Conservation (phyloP, 1,140 invertebrate genomes). For the Parasteatoda tepidariorum region DNA sequence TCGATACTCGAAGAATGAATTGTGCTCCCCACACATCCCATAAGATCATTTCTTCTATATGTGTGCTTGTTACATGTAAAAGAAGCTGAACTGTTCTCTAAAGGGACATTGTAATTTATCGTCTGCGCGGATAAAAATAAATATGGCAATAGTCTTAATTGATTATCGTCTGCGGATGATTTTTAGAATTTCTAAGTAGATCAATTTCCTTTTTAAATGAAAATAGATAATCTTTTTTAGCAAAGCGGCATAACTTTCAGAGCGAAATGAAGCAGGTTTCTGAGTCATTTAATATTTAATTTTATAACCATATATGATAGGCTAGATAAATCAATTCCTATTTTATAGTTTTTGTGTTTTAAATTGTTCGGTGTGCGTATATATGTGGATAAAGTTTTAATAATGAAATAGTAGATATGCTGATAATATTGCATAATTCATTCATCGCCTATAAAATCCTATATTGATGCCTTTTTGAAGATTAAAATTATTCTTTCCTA, state of each 20-base stretch:
- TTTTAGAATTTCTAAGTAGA: not conserved
- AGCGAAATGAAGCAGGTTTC: slow-evolving; percentile 33
- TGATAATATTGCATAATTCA: no score
- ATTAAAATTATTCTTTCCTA: not conserved
- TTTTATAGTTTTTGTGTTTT: no score
- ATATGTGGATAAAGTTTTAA: no score
- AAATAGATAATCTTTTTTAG: no score
- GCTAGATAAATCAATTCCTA: no score
- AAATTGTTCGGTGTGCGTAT: no score
- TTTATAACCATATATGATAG: no score
- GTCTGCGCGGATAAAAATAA: not conserved
- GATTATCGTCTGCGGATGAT: slow-evolving; percentile 4
- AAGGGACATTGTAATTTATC: not conserved
- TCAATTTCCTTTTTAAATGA: not conserved
- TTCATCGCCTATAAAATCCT: no score
- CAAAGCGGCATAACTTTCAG: no score
- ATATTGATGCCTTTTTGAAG: not conserved
- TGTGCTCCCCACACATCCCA: not conserved
- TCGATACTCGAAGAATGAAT: not conserved
- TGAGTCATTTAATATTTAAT: no score
- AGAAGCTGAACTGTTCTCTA: not conserved
- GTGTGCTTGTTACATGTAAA: not conserved
- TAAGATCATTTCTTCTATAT: not conserved
- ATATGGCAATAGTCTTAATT: not conserved
- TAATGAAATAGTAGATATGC: no score